Base-by-base conservation (phyloP, 1,140 invertebrate species). In the Drosophila bocqueti region DNA sequence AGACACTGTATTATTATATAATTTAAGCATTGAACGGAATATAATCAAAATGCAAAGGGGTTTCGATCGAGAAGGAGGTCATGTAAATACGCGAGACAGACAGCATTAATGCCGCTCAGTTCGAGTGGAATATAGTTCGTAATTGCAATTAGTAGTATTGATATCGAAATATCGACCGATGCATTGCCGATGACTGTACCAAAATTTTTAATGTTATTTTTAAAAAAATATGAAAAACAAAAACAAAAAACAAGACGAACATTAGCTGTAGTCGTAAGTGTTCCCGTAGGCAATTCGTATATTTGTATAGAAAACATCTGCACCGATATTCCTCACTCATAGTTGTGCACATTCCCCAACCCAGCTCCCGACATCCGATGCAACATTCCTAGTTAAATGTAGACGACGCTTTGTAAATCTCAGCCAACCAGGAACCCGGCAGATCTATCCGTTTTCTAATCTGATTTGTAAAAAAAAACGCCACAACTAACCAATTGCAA, bases 131-230 rank as follows among this genome's bases (percentile, higher is more conserved):
- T 21, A 24, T 60, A 76, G 57, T 62, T 64, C 47, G 42, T 54
- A 67, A 46, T 24, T 46, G 38, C 54, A 62, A 49, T 73, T 76
- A 78, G 60, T 49, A 77, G 50, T 76, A 82, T 68, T 73, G 59
- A 60, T 58, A 46, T 57, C 5, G 15, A 69, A 65, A 69, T 71
- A 61, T 67, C 18, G 38, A 60, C 31, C 50, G 62, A 61, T 69
- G n/a, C 18, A 79, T 40, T 68, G 72, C 71, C 80, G 45, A 79
- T 87, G 81, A 92, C 83, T 92, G 91, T 92, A 92, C 91, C 91
- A 92, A 92, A 92, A 91, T 92, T 92, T 87, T 76, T 79, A 82
- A 90, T 78, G 81, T 89, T 87, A 87, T 89, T 68, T 76, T 49
- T 78, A 64, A 71, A 81, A 81, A 43, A 52, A 46, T 29, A 29